Base-by-base conservation (phyloP, 2,113 vertebrate genomes). In the Corythoichthys haematopterus region DNA sequence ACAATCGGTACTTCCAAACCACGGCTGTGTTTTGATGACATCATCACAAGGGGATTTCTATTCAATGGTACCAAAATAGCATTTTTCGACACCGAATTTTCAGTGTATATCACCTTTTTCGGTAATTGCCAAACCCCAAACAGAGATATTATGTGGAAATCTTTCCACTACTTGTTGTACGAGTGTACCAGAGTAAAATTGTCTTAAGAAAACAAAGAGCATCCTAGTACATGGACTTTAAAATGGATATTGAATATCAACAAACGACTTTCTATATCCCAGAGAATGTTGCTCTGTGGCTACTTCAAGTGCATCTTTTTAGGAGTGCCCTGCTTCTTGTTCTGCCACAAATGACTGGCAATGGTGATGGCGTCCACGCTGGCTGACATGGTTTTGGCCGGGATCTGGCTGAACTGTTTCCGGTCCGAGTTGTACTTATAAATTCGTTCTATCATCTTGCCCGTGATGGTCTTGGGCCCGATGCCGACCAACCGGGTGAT, bases 361-460 rank as follows among this genome's bases (percentile, higher is more conserved):
- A 99, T 98, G 80, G 96, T 98, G 81, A 99, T 92, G 58, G 97
- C 97, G 48, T 99, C 97, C 43, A 99, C 94, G 43, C 95, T 98
- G 75, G 96, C 97, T 0, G 97, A 99, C 85, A 99, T 91, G 57
- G 97, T 98, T 91, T 99, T 99, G 76, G 96, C 96, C 65, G 96
- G 97, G 87, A 99, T 99, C 90, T 93, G 91, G 88, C 97, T 98
- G 84, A 99, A 99, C 81, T 98, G 97, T 84, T 99, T 99, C 83
- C 93, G 92, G 89, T 99, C 97, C 1, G 97, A 99, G 88, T 97
- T 99, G 85, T 99, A 99, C 77, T 98, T 99, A 80, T 96, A 99
- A 38, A 98, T 92, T 55, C 92, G 93, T 73, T 97, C 96, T 36
- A 99, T 97, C 97, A 99, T 99, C 88, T 95, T 98, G 79, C 92